Percentiles rank a stretch among this genome's conserved stretches.
These are phyloP conservation scores for Carcinoscorpius rotundicauda DNA, from an alignment of 1,140 invertebrate species.

Conservation along the genomic window DNA sequence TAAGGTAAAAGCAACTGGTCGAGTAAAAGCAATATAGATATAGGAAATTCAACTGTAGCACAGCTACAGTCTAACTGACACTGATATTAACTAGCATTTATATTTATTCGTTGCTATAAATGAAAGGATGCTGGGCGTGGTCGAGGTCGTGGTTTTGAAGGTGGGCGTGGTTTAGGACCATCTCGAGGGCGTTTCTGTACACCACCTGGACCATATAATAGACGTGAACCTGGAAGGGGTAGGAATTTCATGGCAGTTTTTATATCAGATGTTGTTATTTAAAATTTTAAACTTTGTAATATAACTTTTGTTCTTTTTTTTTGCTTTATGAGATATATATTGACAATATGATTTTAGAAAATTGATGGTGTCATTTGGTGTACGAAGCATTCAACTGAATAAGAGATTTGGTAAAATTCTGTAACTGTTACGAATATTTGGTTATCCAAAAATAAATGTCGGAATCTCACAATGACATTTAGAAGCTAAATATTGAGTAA, in stretches of 20 bases:
- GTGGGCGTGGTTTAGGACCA: conserved; percentile 22
- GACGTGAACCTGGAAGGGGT: conserved; percentile 21
- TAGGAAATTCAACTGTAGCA: not conserved
- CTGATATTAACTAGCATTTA: not conserved
- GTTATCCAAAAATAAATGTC: no score
- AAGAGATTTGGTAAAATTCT: no score
- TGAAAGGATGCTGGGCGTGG: conserved; percentile 13
- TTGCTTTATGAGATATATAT: no score
- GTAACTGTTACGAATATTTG: no score
- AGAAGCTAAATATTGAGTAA: no score
- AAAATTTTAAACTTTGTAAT: no score
- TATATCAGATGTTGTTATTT: no score
- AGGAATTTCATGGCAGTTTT: not conserved
- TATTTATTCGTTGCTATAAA: not conserved
- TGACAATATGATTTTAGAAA: no score
- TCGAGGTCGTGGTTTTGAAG: conserved; percentile 28
- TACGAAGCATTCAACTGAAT: no score
- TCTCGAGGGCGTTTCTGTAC: conserved; percentile 28
- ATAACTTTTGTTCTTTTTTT: no score
- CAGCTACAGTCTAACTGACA: not conserved
- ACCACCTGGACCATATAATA: conserved; percentile 28
- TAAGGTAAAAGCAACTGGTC: not conserved
- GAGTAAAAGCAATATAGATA: not conserved
- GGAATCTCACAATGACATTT: no score
- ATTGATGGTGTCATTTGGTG: no score